phyloP scores from a whole-genome alignment of 2,113 vertebrate genomes.

The Microtus ochrogaster region DNA sequence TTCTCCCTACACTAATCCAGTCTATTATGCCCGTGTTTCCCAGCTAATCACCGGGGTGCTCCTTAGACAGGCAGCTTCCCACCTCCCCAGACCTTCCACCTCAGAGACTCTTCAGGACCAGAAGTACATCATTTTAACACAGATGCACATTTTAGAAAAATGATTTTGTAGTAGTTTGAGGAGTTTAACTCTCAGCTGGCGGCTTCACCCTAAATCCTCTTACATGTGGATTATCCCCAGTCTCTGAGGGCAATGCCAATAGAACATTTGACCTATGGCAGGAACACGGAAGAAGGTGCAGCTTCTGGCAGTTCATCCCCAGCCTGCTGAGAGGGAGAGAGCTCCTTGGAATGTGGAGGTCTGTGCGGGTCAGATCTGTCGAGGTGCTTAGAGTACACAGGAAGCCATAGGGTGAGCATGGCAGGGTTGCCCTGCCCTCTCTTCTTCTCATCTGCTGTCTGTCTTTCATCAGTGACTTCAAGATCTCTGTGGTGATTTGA shows the following conservation, averaged over 20 bases:
- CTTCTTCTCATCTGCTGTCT: slow-evolving; percentile 94
- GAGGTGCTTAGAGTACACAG: neutral
- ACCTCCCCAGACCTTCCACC: neutral
- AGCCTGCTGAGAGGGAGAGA: neutral
- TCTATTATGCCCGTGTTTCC: slow-evolving; percentile 46
- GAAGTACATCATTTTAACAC: slow-evolving; percentile 25
- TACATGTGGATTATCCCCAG: slow-evolving; percentile 57
- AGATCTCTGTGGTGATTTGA: slow-evolving; percentile 72
- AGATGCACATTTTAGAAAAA: slow-evolving; percentile 58
- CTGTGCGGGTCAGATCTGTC: neutral
- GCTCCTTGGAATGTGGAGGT: neutral
- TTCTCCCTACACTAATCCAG: slow-evolving; percentile 59
- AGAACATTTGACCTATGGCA: slow-evolving; percentile 29
- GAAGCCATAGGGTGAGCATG: slow-evolving; percentile 90
- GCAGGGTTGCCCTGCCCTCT: slow-evolving; percentile 95
- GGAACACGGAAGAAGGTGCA: slow-evolving; percentile 18
- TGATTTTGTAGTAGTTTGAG: slow-evolving; percentile 57
- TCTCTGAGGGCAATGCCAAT: slow-evolving; percentile 32
- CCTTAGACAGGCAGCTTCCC: slow-evolving; percentile 51
- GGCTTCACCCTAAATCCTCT: slow-evolving; percentile 67
- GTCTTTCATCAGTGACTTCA: slow-evolving; percentile 96
- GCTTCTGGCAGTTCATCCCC: slow-evolving; percentile 22
- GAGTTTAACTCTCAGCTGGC: slow-evolving; percentile 53
- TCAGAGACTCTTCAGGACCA: slow-evolving; percentile 6
- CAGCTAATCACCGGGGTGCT: neutral